Conservation (phyloP, 2,113 vertebrate species). For the Plotosus lineatus region DNA sequence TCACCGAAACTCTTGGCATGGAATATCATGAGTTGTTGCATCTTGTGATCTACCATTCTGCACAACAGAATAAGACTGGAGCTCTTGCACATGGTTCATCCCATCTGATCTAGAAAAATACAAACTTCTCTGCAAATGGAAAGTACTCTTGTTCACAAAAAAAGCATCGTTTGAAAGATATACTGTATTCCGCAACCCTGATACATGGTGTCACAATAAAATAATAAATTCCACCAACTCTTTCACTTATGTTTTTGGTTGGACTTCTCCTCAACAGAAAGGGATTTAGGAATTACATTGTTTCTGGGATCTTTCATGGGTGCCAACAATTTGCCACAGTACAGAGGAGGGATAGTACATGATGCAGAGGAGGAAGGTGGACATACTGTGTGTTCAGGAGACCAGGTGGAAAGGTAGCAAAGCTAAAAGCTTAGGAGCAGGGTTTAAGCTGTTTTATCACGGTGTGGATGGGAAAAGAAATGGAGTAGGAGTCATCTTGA, state of each 20-base stretch:
- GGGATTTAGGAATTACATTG: background rate
- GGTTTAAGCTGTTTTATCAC: no score
- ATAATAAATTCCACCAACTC: background rate
- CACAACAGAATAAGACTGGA: background rate
- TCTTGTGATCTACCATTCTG: slow-evolving; percentile 47
- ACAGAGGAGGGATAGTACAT: no score
- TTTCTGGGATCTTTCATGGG: background rate
- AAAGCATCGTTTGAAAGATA: background rate
- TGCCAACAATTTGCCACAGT: background rate
- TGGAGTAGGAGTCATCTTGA: no score
- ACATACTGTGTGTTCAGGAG: no score
- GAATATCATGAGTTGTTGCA: slow-evolving; percentile 60
- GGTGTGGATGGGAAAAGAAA: no score
- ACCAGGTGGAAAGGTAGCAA: no score
- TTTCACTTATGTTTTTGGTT: background rate
- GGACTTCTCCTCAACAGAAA: background rate
- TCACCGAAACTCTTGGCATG: slow-evolving; percentile 56
- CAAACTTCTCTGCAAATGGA: background rate
- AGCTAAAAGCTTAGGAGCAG: no score
- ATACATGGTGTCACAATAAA: background rate
- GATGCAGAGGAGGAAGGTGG: no score
- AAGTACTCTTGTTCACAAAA: background rate
- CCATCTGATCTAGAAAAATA: background rate
- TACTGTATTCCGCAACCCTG: background rate
- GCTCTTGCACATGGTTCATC: background rate